A percentile compares a stretch with the other conserved stretches of the same genome.
Conservation (phyloP, 2,797 vertebrate genomes). For the Saxicola maurus region DNA sequence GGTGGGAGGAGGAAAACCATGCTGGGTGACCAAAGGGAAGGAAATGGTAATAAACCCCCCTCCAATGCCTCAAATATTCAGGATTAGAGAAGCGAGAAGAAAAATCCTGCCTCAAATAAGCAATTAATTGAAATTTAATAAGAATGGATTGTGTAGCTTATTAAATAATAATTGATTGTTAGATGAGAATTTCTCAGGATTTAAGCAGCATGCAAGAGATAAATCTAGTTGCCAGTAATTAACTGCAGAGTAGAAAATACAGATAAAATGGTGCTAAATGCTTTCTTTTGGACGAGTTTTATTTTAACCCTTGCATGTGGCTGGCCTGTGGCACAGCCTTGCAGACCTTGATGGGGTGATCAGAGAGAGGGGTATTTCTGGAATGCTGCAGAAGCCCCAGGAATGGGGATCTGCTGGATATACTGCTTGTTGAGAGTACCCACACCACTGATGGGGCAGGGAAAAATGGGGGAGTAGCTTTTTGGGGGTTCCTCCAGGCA, state of each 20-base stretch:
- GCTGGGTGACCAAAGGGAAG: background rate
- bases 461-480: background rate
- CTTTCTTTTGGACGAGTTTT: slow-evolving; percentile 12
- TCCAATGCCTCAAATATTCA: background rate
- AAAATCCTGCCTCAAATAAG: slow-evolving; percentile 42
- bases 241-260: slow-evolving; percentile 10
- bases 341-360: rapidly evolving
- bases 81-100: slow-evolving; percentile 18
- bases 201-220: slow-evolving; percentile 18
- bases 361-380: background rate
- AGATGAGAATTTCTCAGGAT: slow-evolving; percentile 44
- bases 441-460: background rate
- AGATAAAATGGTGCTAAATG: slow-evolving; percentile 34
- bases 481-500: background rate
- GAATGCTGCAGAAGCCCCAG: background rate
- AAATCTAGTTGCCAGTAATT: slow-evolving; percentile 45
- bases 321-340: background rate
- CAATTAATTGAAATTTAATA: slow-evolving; percentile 62
- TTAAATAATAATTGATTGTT: slow-evolving; percentile 66
- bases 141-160: slow-evolving; percentile 51
- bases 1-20: background rate
- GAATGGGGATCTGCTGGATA: background rate
- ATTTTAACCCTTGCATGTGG: slow-evolving; percentile 9
- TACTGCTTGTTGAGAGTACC: background rate
- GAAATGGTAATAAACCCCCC: background rate